Base-by-base conservation (phyloP, 1,140 invertebrate genomes). In the Cyclina sinensis region DNA sequence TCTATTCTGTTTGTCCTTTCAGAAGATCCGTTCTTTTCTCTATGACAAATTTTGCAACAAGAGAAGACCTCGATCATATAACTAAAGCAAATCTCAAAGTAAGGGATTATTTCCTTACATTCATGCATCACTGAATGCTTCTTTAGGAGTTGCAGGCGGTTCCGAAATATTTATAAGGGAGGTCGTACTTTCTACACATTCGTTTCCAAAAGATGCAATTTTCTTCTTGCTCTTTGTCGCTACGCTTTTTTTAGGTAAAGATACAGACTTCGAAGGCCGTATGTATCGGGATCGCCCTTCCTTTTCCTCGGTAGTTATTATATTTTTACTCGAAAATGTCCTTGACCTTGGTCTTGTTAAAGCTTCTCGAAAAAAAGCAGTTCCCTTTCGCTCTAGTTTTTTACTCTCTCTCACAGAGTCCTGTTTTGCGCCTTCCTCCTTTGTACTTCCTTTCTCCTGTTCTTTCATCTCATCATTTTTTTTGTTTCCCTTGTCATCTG, bases 41-140 rank as follows among this genome's bases (percentile, higher is more conserved):
- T n/a, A n/a, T n/a, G n/a, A n/a, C n/a, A n/a, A n/a, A n/a, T n/a
- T n/a, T n/a, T n/a, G n/a, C n/a, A n/a, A n/a, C n/a, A n/a, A n/a
- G n/a, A n/a, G n/a, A n/a, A n/a, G n/a, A n/a, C n/a, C n/a, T n/a
- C n/a, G n/a, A n/a, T n/a, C n/a, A n/a, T n/a, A n/a, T n/a, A n/a
- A n/a, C n/a, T n/a, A n/a, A n/a, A n/a, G n/a, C n/a, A n/a, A n/a
- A n/a, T n/a, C n/a, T n/a, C n/a, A n/a, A n/a, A n/a, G n/a, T n/a
- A n/a, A n/a, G n/a, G n/a, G n/a, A n/a, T n/a, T n/a, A n/a, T n/a
- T n/a, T n/a, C n/a, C n/a, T n/a, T n/a, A n/a, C n/a, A 43, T 43
- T 62, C n/a, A 62, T 62, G 57, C 18, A 62, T 62, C 57, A 27
- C 57, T 62, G 27, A 62, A 62, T 0, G 57, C 57, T n/a, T 62